phyloP scores from a whole-genome alignment of 2,113 vertebrate genomes.

The Crotalus viridis region DNA sequence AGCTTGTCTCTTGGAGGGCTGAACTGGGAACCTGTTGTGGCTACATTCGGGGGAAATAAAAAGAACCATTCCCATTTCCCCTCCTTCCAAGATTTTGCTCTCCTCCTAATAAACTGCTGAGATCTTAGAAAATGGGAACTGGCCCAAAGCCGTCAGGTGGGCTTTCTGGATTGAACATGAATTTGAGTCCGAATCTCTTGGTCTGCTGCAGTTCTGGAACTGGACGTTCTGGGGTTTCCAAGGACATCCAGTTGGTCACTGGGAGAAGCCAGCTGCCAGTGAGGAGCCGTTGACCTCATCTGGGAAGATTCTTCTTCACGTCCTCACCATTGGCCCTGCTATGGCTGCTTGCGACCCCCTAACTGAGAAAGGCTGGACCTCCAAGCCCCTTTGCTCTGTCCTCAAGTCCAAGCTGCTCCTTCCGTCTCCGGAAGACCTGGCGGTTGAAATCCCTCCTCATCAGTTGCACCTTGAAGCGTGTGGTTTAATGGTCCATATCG shows the following conservation, averaged over 20 bases:
- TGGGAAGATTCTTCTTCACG: background rate
- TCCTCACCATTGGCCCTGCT: background rate
- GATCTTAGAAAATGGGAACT: background rate
- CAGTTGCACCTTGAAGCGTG: background rate
- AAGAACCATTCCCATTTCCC: background rate
- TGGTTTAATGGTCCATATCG: constrained; percentile 47
- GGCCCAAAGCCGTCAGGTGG: background rate
- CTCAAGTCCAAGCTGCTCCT: background rate
- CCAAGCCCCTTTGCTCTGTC: background rate
- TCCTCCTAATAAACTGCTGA: background rate
- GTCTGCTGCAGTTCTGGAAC: background rate
- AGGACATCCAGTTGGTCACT: background rate
- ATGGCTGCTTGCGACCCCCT: background rate
- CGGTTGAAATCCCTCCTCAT: rapidly evolving
- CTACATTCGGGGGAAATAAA: background rate
- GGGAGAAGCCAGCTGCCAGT: background rate
- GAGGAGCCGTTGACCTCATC: background rate
- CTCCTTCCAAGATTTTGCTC: background rate
- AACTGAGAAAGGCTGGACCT: background rate
- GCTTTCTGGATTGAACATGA: background rate
- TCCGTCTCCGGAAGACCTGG: background rate
- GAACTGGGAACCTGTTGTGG: background rate
- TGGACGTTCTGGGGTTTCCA: background rate
- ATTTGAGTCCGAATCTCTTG: background rate
- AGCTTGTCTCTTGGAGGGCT: background rate